phyloP scores from a whole-genome alignment of 2,888 invertebrate genomes.

The Blomia tropicalis region DNA sequence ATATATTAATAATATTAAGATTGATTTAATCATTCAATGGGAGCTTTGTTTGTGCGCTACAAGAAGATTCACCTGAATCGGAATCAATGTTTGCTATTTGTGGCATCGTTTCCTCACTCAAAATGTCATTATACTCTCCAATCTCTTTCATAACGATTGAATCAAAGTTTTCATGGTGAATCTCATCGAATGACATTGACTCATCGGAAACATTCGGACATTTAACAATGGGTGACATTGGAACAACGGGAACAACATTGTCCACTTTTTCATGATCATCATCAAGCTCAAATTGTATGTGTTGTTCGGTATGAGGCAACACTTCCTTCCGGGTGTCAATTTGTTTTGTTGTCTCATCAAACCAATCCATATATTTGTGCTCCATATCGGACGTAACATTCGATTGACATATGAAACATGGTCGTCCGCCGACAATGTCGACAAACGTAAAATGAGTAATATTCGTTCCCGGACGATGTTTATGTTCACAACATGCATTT shows the following conservation, averaged over 20 bases:
- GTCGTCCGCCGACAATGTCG: constrained; percentile 34
- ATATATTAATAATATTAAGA: too few species aligned
- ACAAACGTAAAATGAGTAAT: constrained; percentile 38
- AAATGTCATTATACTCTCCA: neutral
- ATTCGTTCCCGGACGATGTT: constrained; percentile 35
- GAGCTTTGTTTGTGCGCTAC: too few species aligned
- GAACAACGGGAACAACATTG: too few species aligned
- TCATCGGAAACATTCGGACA: neutral
- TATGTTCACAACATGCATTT: constrained; percentile 39
- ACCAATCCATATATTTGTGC: neutral
- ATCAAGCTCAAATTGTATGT: too few species aligned
- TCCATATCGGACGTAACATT: too few species aligned
- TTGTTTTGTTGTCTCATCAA: neutral
- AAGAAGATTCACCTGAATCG: neutral
- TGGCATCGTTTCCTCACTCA: neutral
- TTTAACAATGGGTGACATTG: too few species aligned
- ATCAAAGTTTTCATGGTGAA: neutral
- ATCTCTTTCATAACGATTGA: neutral
- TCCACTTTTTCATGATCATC: neutral
- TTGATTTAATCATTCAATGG: too few species aligned
- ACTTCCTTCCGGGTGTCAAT: neutral
- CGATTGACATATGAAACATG: constrained; percentile 28
- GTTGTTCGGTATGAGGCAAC: neutral
- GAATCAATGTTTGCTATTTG: neutral
- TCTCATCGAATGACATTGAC: neutral